Base-by-base conservation (phyloP, 2,888 invertebrate species). In the Adelphocoris suturalis region DNA sequence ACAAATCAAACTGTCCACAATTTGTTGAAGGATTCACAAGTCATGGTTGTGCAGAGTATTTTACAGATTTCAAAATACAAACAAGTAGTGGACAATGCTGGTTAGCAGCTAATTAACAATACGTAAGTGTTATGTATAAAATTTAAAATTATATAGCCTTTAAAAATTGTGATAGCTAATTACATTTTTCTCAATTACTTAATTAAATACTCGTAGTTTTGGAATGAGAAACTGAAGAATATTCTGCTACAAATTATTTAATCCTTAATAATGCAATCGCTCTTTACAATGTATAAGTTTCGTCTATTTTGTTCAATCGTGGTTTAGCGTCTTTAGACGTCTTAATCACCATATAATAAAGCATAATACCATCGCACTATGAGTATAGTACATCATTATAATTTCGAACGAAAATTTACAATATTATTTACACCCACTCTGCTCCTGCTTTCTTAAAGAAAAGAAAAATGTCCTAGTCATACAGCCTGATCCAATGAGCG, bases 331-430 rank as follows among this genome's bases (percentile, higher is more conserved):
- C 78, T 37, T 78, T 46, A 78, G 78, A 47, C 47, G 78, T 46
- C 78, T 78, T 86, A 68, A 86, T 68, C 86, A 47, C 48, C 46
- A 48, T 55, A 86, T 48, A 75, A 86, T 86, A 86, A 86, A 86
- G 86, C 86, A 86, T 86, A 86, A 75, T 86, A 86, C 86, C 86
- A 75, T 86, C 47, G 86, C 86, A 86, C 76, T 86, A 75, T 86
- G 46, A 46, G 61, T 55, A 85, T n/a, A 86, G 68, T 86, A 47
- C 47, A 47, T 37, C 37, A 37, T 86, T 75, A 75, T 47, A 75
- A 86, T 76, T 68, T 48, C 19, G 1, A 46, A 46, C 46, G 13
- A 46, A 55, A 86, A 47, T 27, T 19, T 75, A 86, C 12, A 28
- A 61, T 14, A 61, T 16, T 86, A 68, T 86, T 86, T 76, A 76